phyloP scores from a whole-genome alignment of 1,140 invertebrate species.

The Gonioctena quinquepunctata region DNA sequence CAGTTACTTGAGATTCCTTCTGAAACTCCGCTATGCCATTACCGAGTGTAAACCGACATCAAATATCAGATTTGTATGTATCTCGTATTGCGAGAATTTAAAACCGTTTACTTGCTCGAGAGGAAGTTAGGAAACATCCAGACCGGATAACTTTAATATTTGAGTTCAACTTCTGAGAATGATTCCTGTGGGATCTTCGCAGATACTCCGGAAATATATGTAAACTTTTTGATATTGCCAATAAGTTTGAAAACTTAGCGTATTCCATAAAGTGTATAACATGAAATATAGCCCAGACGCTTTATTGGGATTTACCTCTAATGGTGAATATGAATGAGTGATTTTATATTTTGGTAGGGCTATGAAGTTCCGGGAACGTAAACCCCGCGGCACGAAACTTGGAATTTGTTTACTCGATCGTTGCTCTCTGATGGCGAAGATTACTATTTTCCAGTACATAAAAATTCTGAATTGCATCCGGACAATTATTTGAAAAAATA shows the following conservation, averaged over 20 bases:
- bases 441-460: too few species aligned
- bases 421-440: too few species aligned
- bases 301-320: neutral
- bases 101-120: neutral
- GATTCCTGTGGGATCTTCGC: neutral
- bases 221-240: neutral
- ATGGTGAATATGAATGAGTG: neutral
- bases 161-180: neutral
- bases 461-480: too few species aligned
- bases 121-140: neutral
- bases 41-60: neutral
- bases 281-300: neutral
- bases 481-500: too few species aligned
- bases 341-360: neutral
- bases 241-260: neutral
- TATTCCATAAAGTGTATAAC: neutral
- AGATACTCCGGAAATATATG: neutral
- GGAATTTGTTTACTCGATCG: too few species aligned
- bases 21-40: neutral
- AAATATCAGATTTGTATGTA: conserved; percentile 6
- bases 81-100: neutral
- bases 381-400: neutral
- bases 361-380: neutral
- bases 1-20: too few species aligned
- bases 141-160: neutral